These are phyloP conservation scores for Actinemys pallida DNA, from an alignment of 2,113 vertebrate species.

Conservation along the genomic window DNA sequence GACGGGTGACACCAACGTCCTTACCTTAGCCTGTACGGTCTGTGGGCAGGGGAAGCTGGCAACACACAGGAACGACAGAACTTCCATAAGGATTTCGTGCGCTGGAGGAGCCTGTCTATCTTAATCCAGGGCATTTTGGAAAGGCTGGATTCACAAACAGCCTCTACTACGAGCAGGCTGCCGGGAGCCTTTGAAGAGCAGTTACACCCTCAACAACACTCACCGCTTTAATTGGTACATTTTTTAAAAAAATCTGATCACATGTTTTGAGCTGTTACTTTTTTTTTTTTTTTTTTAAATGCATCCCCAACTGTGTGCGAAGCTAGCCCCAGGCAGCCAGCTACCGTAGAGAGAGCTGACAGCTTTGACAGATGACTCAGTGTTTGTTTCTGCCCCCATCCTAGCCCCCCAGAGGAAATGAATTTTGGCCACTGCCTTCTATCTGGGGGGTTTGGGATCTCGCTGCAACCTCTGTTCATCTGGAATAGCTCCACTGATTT, in stretches of 20 bases:
- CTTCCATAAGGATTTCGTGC: rapidly evolving
- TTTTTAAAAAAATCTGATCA: conserved; percentile 21
- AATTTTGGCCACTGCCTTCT: neutral
- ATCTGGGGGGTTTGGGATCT: neutral
- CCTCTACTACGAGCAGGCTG: neutral
- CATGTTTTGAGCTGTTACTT: conserved; percentile 57
- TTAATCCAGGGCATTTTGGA: neutral
- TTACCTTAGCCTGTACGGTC: neutral
- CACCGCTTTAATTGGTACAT: conserved; percentile 39
- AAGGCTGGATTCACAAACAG: neutral
- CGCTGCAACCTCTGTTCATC: neutral
- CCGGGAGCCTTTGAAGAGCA: neutral
- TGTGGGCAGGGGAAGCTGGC: neutral
- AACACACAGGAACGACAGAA: neutral
- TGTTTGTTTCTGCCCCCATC: neutral
- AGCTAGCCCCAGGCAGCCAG: conserved; percentile 52
- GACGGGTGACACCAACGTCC: neutral
- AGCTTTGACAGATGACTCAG: conserved; percentile 64
- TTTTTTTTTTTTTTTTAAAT: neutral
- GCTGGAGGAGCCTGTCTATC: neutral
- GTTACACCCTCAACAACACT: conserved; percentile 39
- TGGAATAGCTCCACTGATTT: neutral
- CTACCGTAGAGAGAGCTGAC: neutral
- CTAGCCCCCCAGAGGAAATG: neutral
- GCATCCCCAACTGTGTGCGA: conserved; percentile 17